Evolutionary conservation across 2,888 invertebrate species (phyloP).

Genomic region (Amblyjoppa proteus): DNA sequence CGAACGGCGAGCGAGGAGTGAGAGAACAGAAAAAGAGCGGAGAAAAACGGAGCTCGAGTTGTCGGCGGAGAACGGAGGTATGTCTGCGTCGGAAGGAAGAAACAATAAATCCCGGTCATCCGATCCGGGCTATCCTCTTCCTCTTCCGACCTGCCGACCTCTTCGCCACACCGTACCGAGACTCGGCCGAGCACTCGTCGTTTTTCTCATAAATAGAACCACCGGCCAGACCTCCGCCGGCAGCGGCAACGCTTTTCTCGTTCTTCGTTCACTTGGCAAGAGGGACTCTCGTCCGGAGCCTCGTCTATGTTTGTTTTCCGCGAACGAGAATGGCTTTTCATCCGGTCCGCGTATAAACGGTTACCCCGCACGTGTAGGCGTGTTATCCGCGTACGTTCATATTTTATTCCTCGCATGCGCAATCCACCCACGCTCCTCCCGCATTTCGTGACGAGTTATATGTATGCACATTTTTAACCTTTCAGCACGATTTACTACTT

Average conservation of each 20-base stretch:
- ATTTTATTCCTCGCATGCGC: conserved; percentile 35
- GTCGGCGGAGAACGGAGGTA: conserved; percentile 14
- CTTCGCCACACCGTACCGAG: conserved; percentile 27
- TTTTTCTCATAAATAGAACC: conserved; percentile 58
- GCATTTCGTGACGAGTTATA: conserved; percentile 7
- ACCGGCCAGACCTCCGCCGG: not conserved
- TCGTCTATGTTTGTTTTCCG: conserved; percentile 47
- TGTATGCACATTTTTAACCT: conserved; percentile 16
- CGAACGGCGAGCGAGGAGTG: conserved; percentile 6
- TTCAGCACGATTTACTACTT: conserved; percentile 15
- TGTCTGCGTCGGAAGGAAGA: conserved; percentile 63
- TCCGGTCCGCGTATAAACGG: conserved; percentile 18
- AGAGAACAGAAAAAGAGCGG: not conserved
- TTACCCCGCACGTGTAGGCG: not conserved
- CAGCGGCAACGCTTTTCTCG: conserved; percentile 34
- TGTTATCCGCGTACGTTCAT: conserved; percentile 24
- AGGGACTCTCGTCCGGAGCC: conserved; percentile 26
- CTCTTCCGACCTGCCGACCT: conserved; percentile 40
- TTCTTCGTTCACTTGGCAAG: conserved; percentile 49
- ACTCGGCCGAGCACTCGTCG: conserved; percentile 33
- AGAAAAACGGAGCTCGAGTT: conserved; percentile 23
- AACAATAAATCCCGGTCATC: conserved; percentile 65
- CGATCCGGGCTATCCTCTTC: conserved; percentile 44
- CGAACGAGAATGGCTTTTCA: conserved; percentile 46
- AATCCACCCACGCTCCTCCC: conserved; percentile 14